Base-by-base conservation (phyloP, 2,888 invertebrate species). In the Phalera bucephala region DNA sequence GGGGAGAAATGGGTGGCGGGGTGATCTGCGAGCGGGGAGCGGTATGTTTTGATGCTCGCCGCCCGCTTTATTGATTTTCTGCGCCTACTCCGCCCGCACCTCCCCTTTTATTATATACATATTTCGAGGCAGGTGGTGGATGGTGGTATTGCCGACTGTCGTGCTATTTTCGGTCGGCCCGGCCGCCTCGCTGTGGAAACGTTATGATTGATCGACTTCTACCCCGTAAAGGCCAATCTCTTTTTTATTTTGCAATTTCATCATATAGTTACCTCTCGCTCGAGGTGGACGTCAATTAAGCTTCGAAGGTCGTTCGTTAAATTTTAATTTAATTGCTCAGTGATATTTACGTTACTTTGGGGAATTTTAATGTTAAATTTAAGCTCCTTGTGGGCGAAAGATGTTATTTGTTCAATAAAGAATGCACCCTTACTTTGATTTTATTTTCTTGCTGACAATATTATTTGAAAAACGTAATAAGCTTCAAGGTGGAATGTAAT, bases 11-110 rank as follows among this genome's bases (percentile, higher is more conserved):
- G 50, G 44, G 53, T 66, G 75, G 64, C 22, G 47, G 52, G 59
- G 66, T 57, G 63, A 55, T 51, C 60, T 57, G 60, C 54, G 47
- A 56, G 50, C 29, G 52, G 72, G 72, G 69, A 58, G 71, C 64
- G 76, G 78, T 73, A 75, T 88, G 88, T 89, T 87, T 87, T 89
- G 89, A 87, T 89, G 80, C 85, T 72, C 74, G 77, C 75, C 78
- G 68, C 86, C 84, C 80, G 85, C 72, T 81, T 75, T 89, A 89
- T 89, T 85, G 89, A 88, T 89, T 89, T 89, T 87, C 87, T 72
- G 63, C 69, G 67, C 70, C 65, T 72, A 62, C 45, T 53, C 72
- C 72, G 49, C 77, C 72, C 70, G 48, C 56, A 38, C 68, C 74
- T 73, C 76, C 79, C 71, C 74, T 73, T 73, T 5, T 82, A 81